Conservation (phyloP, 2,113 vertebrate genomes). For the Sinosuthora webbiana region DNA sequence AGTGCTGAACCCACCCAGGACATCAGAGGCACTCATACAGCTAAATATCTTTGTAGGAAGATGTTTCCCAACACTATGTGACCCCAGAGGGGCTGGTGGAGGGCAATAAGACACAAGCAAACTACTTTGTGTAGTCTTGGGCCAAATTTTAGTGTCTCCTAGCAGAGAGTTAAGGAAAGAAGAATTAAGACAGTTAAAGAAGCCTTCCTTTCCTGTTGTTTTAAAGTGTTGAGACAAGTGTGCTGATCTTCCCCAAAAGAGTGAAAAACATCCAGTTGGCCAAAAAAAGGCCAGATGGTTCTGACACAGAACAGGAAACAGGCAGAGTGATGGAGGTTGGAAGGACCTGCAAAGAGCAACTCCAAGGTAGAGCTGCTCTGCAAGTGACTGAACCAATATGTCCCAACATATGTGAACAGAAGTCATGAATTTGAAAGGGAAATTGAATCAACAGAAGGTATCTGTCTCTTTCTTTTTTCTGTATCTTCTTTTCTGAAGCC, state of each 20-base stretch:
- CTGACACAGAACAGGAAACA: not conserved
- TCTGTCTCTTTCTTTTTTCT: not conserved
- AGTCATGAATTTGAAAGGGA: not conserved
- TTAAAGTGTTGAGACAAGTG: not conserved
- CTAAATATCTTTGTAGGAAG: not conserved
- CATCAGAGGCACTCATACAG: not conserved
- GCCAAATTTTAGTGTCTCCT: not conserved
- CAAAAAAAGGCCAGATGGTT: fast-evolving
- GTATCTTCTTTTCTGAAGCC: not conserved
- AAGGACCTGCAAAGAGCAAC: not conserved
- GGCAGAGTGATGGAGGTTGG: fast-evolving
- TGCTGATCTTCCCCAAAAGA: fast-evolving
- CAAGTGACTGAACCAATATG: not conserved
- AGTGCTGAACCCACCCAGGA: not conserved
- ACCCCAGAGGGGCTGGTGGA: not conserved
- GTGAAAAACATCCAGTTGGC: not conserved
- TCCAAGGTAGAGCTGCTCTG: not conserved
- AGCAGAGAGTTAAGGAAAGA: not conserved
- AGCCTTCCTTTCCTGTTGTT: not conserved
- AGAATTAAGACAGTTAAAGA: not conserved
- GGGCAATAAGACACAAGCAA: not conserved
- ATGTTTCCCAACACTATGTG: fast-evolving
- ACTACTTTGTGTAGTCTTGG: not conserved
- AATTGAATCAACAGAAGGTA: not conserved
- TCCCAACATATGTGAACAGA: not conserved